phyloP scores from a whole-genome alignment of 2,888 invertebrate species.

The Lypha dubia region DNA sequence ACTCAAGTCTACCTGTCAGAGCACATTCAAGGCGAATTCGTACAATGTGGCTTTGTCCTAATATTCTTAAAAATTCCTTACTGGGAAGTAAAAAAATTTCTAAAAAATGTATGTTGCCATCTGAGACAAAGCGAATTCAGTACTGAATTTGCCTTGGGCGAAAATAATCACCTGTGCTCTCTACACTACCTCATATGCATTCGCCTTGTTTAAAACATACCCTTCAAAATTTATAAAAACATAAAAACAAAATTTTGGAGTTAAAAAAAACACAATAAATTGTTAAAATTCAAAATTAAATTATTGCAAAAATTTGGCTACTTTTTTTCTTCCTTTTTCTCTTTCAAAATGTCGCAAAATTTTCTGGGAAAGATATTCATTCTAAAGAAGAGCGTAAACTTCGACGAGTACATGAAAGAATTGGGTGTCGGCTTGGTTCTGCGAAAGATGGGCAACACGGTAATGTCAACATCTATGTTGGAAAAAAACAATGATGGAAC shows the following conservation, averaged over 20 bases:
- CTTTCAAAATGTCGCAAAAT: slow-evolving; percentile 16
- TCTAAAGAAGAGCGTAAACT: slow-evolving; percentile 33
- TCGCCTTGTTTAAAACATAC: no score
- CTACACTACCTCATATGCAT: no score
- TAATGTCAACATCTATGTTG: slow-evolving; percentile 1
- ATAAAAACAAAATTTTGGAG: neutral
- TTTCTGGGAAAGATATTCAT: slow-evolving; percentile 38
- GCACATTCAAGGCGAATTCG: no score
- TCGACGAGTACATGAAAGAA: slow-evolving; percentile 44
- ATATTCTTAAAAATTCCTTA: no score
- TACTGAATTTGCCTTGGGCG: no score
- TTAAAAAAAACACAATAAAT: neutral
- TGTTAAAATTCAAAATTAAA: slow-evolving; percentile 15
- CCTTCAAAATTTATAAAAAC: no score
- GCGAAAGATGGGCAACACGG: slow-evolving; percentile 52
- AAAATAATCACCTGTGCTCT: no score
- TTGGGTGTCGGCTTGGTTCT: slow-evolving; percentile 53
- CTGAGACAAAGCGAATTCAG: no score
- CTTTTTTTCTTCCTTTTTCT: neutral
- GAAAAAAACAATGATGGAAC: neutral
- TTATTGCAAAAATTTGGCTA: neutral
- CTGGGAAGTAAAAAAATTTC: no score
- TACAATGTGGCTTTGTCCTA: no score
- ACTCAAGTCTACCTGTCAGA: no score
- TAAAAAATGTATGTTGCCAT: no score